A percentile compares a stretch with the other conserved stretches of the same genome.
These are phyloP conservation scores for Ivindomyrus marchei DNA, from an alignment of 2,113 vertebrate genomes.

Conservation along the genomic window DNA sequence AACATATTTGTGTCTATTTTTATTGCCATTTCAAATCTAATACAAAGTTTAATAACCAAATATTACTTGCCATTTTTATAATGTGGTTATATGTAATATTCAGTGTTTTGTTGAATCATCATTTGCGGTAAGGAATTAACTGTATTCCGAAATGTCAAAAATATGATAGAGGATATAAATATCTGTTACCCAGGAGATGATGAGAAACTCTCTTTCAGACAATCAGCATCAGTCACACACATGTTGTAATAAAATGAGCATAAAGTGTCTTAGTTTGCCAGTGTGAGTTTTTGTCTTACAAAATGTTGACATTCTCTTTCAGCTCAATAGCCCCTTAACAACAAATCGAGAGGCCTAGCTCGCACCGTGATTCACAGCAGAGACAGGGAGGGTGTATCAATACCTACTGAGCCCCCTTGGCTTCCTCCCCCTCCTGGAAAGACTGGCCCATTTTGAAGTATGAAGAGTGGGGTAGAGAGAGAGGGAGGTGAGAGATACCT, in stretches of 20 bases:
- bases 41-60: not conserved
- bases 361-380: constrained; percentile 17
- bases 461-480: not conserved
- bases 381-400: constrained; percentile 17
- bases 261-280: not conserved
- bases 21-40: not conserved
- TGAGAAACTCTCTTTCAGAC: not conserved
- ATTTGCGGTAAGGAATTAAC: not conserved
- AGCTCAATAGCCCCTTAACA: constrained; percentile 18
- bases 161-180: not conserved
- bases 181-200: not conserved
- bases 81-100: not conserved
- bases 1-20: not conserved
- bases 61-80: not conserved
- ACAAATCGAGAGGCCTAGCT: constrained; percentile 26
- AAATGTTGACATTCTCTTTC: constrained; percentile 28
- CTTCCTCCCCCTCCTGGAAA: constrained; percentile 9
- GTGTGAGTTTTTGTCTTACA: not conserved
- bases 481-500: constrained; percentile 22
- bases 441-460: constrained; percentile 2
- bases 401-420: not conserved
- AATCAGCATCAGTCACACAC: not conserved
- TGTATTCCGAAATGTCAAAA: not conserved
- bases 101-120: not conserved
- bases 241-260: not conserved